These are phyloP conservation scores for Litocranius walleri DNA, from an alignment of 2,113 vertebrate species.

Conservation along the genomic window DNA sequence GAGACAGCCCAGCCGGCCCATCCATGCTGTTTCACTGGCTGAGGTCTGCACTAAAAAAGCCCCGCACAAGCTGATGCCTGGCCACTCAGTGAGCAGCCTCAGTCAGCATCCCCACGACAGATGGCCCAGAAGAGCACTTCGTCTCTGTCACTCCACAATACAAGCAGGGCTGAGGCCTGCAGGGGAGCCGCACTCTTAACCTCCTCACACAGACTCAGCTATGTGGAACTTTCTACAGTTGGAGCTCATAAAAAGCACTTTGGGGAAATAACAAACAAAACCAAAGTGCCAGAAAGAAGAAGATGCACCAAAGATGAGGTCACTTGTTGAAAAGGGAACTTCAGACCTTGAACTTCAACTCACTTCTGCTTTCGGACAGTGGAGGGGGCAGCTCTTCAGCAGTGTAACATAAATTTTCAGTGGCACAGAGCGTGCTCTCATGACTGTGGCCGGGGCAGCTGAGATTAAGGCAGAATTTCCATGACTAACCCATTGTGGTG, in stretches of 20 bases:
- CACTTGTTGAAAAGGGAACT: not conserved
- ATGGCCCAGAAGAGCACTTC: slow-evolving; percentile 1
- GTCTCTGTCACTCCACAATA: slow-evolving; percentile 17
- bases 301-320: not conserved
- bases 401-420: not conserved
- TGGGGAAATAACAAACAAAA: not conserved
- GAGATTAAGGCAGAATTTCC: slow-evolving; percentile 59
- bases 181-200: not conserved
- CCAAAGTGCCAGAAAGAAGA: not conserved
- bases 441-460: slow-evolving; percentile 27
- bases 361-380: not conserved
- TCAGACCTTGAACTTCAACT: not conserved
- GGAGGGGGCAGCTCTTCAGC: not conserved
- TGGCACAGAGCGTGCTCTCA: not conserved
- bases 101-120: slow-evolving; percentile 1
- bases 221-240: not conserved
- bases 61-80: not conserved
- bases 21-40: not conserved
- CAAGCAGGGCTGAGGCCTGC: not conserved
- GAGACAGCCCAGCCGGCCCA: not conserved
- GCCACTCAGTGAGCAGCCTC: not conserved
- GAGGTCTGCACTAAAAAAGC: not conserved
- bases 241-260: not conserved
- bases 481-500: slow-evolving; percentile 56
- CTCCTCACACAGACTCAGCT: not conserved